Evolutionary conservation across 2,888 invertebrate genomes (phyloP).

Genomic region (Stenichneumon culpator): DNA sequence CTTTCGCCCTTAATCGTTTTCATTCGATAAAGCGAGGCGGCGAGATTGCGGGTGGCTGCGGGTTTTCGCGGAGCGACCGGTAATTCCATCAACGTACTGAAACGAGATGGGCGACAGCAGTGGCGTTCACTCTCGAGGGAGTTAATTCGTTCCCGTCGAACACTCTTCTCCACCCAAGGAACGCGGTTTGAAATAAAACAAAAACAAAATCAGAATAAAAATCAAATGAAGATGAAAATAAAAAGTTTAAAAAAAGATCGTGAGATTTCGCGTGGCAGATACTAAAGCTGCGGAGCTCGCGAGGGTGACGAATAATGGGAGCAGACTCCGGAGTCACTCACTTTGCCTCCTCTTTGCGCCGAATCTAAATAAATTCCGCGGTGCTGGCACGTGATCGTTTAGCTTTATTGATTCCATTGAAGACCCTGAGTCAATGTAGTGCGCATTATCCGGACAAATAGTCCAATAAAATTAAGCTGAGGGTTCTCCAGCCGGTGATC

Average conservation of each 20-base stretch:
- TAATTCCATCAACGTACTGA: constrained; percentile 35
- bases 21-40: constrained; percentile 51
- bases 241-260: background rate
- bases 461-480: too few relatives aligned
- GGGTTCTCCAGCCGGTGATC: background rate
- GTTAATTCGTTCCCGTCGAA: constrained; percentile 43
- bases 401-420: constrained; percentile 39
- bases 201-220: constrained; percentile 7
- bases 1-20: constrained; percentile 58
- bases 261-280: background rate
- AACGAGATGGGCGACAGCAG: constrained; percentile 41
- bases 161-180: constrained; percentile 3
- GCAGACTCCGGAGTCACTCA: constrained; percentile 8
- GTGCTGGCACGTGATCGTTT: constrained; percentile 11
- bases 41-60: constrained; percentile 6
- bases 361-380: constrained; percentile 44
- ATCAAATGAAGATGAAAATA: background rate
- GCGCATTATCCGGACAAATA: too few relatives aligned
- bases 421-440: background rate
- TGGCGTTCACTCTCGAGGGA: constrained; percentile 33
- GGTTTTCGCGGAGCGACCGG: constrained; percentile 1
- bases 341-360: constrained; percentile 11
- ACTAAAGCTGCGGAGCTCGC: background rate
- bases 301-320: constrained; percentile 2
- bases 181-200: constrained; percentile 1